Base-by-base conservation (phyloP, 2,888 invertebrate genomes). In the Siphlonurus alternatus region DNA sequence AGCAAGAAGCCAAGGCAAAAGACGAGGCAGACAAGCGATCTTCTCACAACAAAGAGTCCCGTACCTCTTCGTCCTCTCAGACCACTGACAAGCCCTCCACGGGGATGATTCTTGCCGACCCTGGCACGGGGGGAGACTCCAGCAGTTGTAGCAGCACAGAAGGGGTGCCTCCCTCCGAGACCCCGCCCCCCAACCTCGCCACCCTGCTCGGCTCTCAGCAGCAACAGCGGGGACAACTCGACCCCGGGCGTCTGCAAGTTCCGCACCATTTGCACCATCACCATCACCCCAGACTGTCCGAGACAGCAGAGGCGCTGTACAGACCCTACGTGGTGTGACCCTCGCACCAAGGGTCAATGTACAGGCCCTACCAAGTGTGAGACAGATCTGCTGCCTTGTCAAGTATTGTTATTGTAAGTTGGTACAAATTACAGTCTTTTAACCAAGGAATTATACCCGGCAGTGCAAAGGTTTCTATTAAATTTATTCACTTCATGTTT, bases 1-100 rank as follows among this genome's bases (percentile, higher is more conserved):
- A 93, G 74, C 90, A 91, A 69, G 93, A 93, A 76, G 86, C 90
- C 18, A 73, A 74, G 65, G 68, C 70, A 7, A 73, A 73, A 63
- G 71, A 71, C 25, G 71, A 70, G n/a, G 67, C 66, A 3, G 70
- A 70, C 23, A 69, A 67, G n/a, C n/a, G 67, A 67, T 10, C 60
- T 60, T 25, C 23, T 5, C 15, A 23, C 7, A 22, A 19, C 22
- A 25, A 56, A 56, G 56, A 56, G 5, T 56, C 56, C 5, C 38
- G 38, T 38, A 38, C 5, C 15, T 38, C 38, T 38, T 15, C 5
- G 5, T 5, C 5, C 15, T 10, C 5, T 38, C 5, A 38, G 5
- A 38, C 5, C 7, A 38, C 5, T 38, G 38, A 38, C 38, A 25
- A 25, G 20, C 25, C 22, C 10, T 10, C 63, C 7, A 19, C 63